Percentiles rank a stretch among this genome's conserved stretches.
These are phyloP conservation scores for Benitochromis conjunctus DNA, from an alignment of 2,113 vertebrate genomes.

Conservation along the genomic window DNA sequence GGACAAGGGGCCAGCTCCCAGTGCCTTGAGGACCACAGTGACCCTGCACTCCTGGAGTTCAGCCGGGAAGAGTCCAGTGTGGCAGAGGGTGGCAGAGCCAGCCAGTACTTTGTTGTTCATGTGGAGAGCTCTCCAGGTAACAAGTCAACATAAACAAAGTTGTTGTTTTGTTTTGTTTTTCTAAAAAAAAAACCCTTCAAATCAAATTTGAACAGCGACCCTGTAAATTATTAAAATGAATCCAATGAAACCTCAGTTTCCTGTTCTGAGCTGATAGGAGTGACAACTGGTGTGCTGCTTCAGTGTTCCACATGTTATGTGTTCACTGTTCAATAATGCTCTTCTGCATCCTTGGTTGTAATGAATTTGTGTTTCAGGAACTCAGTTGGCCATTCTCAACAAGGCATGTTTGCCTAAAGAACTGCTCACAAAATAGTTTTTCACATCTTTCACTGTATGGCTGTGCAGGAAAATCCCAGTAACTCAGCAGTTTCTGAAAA, in stretches of 20 bases:
- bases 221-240: neutral
- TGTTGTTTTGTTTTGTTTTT: neutral
- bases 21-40: constrained; percentile 47
- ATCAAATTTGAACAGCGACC: neutral
- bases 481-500: neutral
- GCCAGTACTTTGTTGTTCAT: constrained; percentile 73
- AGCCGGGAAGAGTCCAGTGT: constrained; percentile 10
- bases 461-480: neutral
- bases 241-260: neutral
- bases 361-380: neutral
- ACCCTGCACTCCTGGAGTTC: constrained; percentile 17
- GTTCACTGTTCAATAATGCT: neutral
- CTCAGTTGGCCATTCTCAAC: neutral
- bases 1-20: constrained; percentile 15
- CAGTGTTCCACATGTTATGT: neutral
- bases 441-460: neutral
- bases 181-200: neutral
- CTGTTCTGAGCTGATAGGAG: neutral
- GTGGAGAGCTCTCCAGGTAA: constrained; percentile 71
- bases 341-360: neutral
- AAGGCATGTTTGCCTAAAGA: neutral
- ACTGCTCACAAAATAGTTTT: neutral
- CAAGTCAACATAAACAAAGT: neutral
- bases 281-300: neutral
- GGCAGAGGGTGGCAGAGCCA: constrained; percentile 52